A percentile compares a stretch with the other conserved stretches of the same genome.
Conservation (phyloP, 2,797 vertebrate genomes). For the Lacerta agilis region DNA sequence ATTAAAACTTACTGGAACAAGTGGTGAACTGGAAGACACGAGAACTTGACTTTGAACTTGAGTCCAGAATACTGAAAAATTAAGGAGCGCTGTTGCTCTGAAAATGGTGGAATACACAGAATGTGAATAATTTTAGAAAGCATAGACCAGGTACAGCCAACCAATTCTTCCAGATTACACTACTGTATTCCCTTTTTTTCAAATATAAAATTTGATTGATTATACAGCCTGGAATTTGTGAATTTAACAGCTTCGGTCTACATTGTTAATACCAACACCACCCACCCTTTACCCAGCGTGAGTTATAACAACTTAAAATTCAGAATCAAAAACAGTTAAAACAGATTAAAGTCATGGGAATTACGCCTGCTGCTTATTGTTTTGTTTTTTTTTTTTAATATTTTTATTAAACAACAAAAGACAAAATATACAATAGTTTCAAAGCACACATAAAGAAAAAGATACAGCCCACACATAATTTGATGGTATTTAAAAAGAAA, state of each 20-base stretch:
- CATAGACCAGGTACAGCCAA: neutral
- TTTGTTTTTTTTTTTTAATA: too few species aligned
- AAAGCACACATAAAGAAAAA: too few species aligned
- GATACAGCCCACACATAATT: too few species aligned
- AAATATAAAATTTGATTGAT: neutral
- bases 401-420: too few species aligned
- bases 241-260: neutral
- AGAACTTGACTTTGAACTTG: conserved; percentile 37
- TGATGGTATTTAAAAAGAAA: too few species aligned
- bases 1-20: conserved; percentile 28
- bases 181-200: neutral
- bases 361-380: neutral
- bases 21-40: neutral
- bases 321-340: too few species aligned
- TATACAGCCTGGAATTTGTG: neutral
- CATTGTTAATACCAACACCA: neutral
- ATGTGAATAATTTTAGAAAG: neutral
- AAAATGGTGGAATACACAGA: neutral
- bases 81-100: conserved; percentile 63
- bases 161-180: neutral
- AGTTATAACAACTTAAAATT: too few species aligned
- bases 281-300: too few species aligned
- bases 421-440: too few species aligned
- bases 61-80: conserved; percentile 31
- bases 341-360: too few species aligned